These are phyloP conservation scores for Matsumyia berberina DNA, from an alignment of 2,888 invertebrate genomes.

Conservation along the genomic window DNA sequence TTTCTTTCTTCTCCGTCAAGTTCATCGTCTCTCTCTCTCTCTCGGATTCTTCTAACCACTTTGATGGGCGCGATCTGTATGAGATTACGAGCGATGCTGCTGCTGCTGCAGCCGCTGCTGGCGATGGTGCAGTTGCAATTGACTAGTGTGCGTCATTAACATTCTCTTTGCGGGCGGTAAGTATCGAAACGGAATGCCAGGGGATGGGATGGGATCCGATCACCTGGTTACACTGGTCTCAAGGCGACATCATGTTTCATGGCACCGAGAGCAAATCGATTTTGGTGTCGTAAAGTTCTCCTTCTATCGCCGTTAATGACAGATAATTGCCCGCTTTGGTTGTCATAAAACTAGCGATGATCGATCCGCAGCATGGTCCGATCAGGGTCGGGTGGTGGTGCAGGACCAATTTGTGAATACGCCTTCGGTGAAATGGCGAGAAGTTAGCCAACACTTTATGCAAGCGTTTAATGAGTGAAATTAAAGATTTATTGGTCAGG, in stretches of 20 bases:
- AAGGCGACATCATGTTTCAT: conserved; percentile 70
- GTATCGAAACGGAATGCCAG: conserved; percentile 55
- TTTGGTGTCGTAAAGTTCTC: conserved; percentile 66
- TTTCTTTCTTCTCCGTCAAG: conserved; percentile 63
- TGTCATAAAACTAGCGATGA: conserved; percentile 65
- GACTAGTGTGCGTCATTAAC: conserved; percentile 49
- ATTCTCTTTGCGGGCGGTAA: conserved; percentile 72
- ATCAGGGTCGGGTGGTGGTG: conserved; percentile 7
- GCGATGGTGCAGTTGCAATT: conserved; percentile 37
- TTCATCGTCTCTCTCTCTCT: conserved; percentile 62
- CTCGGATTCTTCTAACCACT: conserved; percentile 35
- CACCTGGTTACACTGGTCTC: conserved; percentile 60
- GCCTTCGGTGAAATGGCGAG: background rate
- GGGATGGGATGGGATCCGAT: conserved; percentile 54
- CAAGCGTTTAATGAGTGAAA: conserved; percentile 35
- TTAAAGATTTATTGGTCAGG: conserved; percentile 34
- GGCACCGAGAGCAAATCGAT: conserved; percentile 69
- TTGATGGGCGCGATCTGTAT: conserved; percentile 55
- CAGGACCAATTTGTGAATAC: background rate
- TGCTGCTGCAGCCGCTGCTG: background rate
- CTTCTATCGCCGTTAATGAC: conserved; percentile 65
- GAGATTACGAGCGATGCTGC: conserved; percentile 51
- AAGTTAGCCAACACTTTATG: conserved; percentile 27
- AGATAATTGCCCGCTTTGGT: conserved; percentile 67
- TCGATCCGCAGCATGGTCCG: conserved; percentile 50